Evolutionary conservation across 2,888 invertebrate genomes (phyloP).

Genomic region (Hypomecis punctinalis): DNA sequence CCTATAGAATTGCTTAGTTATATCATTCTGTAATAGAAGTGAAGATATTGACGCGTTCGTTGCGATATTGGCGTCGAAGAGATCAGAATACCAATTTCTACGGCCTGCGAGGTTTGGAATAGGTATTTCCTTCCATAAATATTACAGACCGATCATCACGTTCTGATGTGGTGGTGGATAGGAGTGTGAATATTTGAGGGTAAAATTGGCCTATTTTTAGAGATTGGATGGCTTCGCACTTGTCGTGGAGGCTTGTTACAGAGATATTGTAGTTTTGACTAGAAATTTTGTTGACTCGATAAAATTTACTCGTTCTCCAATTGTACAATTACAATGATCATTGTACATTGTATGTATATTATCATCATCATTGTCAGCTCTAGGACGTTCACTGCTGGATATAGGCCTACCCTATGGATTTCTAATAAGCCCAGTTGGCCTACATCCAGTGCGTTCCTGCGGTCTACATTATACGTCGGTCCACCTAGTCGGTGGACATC

Average conservation of each 20-base stretch:
- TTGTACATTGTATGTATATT: no score
- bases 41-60: constrained; percentile 27
- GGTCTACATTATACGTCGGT: no score
- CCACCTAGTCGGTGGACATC: no score
- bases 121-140: constrained; percentile 20
- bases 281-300: no score
- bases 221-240: neutral
- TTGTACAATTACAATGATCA: no score
- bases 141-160: constrained; percentile 21
- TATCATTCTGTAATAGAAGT: constrained; percentile 23
- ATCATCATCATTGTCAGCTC: no score
- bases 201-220: constrained; percentile 4
- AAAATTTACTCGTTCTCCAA: no score
- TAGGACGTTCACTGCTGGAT: no score
- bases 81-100: constrained; percentile 32
- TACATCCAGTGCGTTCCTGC: no score
- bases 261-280: no score
- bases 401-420: no score
- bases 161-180: constrained; percentile 10
- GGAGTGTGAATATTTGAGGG: constrained; percentile 11
- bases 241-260: neutral
- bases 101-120: constrained; percentile 18
- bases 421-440: no score
- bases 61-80: constrained; percentile 21
- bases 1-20: constrained; percentile 28